Base-by-base conservation (phyloP, 2,113 vertebrate species). In the Macrotis lagotis region DNA sequence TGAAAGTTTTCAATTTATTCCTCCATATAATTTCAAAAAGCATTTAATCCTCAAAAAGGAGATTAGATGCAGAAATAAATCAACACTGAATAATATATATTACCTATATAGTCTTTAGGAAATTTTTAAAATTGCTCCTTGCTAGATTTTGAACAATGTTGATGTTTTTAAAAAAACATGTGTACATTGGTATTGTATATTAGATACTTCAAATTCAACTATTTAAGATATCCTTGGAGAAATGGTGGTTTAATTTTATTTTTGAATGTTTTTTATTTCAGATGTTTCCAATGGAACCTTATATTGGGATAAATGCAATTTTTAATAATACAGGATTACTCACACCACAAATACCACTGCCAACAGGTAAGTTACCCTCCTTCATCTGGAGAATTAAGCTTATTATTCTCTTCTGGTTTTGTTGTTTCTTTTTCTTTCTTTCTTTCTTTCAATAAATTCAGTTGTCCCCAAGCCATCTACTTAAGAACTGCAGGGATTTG, bases 301-400 rank as follows among this genome's bases (percentile, higher is more conserved):
- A 98, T 74, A 96, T 98, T 95, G 98, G 97, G 95, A 98, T 98
- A 96, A 98, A 97, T 93, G 89, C 97, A 11, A 97, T 99, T 52
- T 98, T 98, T 97, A 98, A 98, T 92, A 98, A 93, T 31, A 95
- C 98, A 91, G 98, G 97, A 92, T 98, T 98, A 97, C 98, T 98
- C 95, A 96, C 97, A 55, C 97, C 98, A 50, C 98, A 98, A 50
- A 95, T 98, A 89, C 96, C 98, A 44, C 96, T 98, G 94, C 96
- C 96, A 94, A 97, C 98, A 96, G 98, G 98, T 99, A 98, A 96
- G 98, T 95, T 5, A 83, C 16, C 11, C 90, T 6, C 5, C 0
- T 1, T 93, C 66, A 24, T 83, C 48, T 95, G 0, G 91, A 83
- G 93, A 88, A 0, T 51, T 91, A 10, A 89, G 3, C 74, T 66